Conservation (phyloP, 2,797 vertebrate genomes). For the Diglossa cyanea region DNA sequence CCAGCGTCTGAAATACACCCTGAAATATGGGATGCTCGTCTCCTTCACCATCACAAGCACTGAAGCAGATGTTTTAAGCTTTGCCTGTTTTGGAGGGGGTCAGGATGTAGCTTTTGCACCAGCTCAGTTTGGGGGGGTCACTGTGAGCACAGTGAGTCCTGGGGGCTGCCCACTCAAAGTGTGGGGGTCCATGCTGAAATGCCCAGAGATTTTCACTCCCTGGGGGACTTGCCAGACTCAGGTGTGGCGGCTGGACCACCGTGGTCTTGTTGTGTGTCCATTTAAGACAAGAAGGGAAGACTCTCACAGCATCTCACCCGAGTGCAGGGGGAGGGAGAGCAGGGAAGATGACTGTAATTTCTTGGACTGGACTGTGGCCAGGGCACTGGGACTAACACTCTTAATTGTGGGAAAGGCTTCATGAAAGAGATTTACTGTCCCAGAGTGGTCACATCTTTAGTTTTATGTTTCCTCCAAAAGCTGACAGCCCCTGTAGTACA, state of each 20-base stretch:
- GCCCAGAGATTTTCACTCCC: not conserved
- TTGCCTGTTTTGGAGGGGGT: not conserved
- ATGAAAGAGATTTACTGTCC: conserved; percentile 65
- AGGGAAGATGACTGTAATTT: not conserved
- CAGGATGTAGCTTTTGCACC: not conserved
- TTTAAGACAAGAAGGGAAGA: not conserved
- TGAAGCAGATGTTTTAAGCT: not conserved
- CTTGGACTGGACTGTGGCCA: conserved; percentile 44
- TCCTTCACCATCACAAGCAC: not conserved
- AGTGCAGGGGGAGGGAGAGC: not conserved
- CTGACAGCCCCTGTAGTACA: not conserved
- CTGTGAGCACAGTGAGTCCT: rapidly evolving
- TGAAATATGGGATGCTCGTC: not conserved
- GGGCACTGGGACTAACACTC: conserved; percentile 35
- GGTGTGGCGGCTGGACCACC: not conserved
- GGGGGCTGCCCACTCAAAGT: not conserved
- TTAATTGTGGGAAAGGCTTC: conserved; percentile 66
- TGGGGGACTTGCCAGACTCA: not conserved
- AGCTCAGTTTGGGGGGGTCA: not conserved
- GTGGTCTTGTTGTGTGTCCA: rapidly evolving
- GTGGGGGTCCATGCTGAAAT: not conserved
- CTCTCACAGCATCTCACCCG: not conserved
- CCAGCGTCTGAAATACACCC: not conserved
- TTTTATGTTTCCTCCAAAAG: conserved; percentile 64
- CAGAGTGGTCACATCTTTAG: conserved; percentile 64